Percentiles rank a stretch among this genome's conserved stretches.
phyloP scores from a whole-genome alignment of 2,888 invertebrate species.

The Ischnus inquisitorius region DNA sequence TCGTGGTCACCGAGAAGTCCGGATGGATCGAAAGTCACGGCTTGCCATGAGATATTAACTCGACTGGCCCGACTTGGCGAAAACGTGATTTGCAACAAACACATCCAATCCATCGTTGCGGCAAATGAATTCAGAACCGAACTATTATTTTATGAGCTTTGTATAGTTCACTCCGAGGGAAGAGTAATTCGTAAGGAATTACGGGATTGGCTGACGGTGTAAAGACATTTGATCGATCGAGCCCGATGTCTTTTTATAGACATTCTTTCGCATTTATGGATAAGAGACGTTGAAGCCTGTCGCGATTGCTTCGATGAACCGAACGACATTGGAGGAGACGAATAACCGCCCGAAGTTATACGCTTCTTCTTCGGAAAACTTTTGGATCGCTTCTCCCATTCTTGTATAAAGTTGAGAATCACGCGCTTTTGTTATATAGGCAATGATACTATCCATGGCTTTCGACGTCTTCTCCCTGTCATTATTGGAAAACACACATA shows the following conservation, averaged over 20 bases:
- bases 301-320: slow-evolving; percentile 47
- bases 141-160: neutral
- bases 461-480: neutral
- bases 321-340: slow-evolving; percentile 36
- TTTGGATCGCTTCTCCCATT: slow-evolving; percentile 22
- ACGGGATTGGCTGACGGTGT: neutral
- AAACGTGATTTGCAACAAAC: neutral
- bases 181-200: neutral
- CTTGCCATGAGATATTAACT: slow-evolving; percentile 33
- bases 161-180: neutral
- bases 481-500: neutral
- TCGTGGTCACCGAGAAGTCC: slow-evolving; percentile 51
- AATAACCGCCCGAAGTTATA: slow-evolving; percentile 38
- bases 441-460: neutral
- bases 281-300: slow-evolving; percentile 46
- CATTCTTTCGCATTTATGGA: neutral
- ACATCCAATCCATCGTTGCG: neutral
- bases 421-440: slow-evolving; percentile 1
- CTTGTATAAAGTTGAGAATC: slow-evolving; percentile 51
- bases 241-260: neutral
- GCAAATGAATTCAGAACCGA: too few relatives aligned
- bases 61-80: neutral
- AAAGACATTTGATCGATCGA: slow-evolving; percentile 12
- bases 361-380: slow-evolving; percentile 42
- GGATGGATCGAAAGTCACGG: slow-evolving; percentile 43